Evolutionary conservation across 2,888 invertebrate genomes (phyloP).

Genomic region (Orchesella flavescens): DNA sequence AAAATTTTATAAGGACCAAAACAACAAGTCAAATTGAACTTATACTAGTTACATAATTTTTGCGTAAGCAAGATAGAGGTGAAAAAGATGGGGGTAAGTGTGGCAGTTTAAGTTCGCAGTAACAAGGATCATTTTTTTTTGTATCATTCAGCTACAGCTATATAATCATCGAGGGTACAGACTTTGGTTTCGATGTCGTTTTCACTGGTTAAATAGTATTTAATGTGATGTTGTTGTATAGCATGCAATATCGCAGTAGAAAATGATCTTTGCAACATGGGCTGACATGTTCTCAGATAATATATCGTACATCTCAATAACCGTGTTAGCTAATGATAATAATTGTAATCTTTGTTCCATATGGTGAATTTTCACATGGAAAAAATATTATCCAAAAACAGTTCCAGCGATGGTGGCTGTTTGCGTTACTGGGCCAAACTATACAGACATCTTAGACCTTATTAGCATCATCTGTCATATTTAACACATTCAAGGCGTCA

Average conservation of each 20-base stretch:
- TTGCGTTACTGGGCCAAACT: neutral
- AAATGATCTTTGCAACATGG: too few relatives aligned
- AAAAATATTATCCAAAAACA: neutral
- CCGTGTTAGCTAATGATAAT: neutral
- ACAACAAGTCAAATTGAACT: too few relatives aligned
- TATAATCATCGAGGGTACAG: too few relatives aligned
- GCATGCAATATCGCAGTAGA: too few relatives aligned
- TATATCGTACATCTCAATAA: constrained; percentile 24
- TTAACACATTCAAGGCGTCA: constrained; percentile 19
- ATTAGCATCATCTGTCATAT: constrained; percentile 45
- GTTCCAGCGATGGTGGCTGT: neutral
- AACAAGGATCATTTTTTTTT: too few relatives aligned
- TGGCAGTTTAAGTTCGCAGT: too few relatives aligned
- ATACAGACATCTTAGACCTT: constrained; percentile 6
- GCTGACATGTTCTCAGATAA: neutral
- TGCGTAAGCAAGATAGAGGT: too few relatives aligned
- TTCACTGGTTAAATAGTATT: neutral
- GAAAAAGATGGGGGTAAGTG: too few relatives aligned
- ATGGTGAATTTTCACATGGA: constrained; percentile 6
- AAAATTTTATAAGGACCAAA: too few relatives aligned
- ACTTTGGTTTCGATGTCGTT: neutral
- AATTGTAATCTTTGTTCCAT: constrained; percentile 22
- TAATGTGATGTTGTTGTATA: too few relatives aligned
- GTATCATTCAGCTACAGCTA: too few relatives aligned
- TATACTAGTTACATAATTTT: too few relatives aligned